phyloP scores from a whole-genome alignment of 1,140 invertebrate species.

The Ceratitis capitata region DNA sequence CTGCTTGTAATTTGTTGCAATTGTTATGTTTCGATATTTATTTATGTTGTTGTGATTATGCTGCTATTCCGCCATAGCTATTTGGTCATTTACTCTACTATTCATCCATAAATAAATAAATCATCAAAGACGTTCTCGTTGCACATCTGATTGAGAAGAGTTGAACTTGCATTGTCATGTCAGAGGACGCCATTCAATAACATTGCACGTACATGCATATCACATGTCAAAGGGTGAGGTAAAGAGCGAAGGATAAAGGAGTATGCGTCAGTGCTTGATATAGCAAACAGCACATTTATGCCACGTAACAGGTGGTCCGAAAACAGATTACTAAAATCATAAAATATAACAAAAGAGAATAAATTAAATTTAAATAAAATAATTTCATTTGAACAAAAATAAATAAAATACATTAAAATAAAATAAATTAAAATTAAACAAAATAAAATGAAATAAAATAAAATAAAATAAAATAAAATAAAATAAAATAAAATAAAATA shows the following conservation, averaged over 20 bases:
- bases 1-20: neutral
- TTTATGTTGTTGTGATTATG: neutral
- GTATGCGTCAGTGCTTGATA: neutral
- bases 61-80: neutral
- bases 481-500: too few relatives aligned
- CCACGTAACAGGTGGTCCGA: neutral
- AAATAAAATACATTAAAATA: too few relatives aligned
- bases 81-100: slow-evolving; percentile 22
- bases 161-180: slow-evolving; percentile 36
- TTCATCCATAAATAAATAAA: slow-evolving; percentile 38
- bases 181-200: slow-evolving; percentile 32
- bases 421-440: too few relatives aligned
- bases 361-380: too few relatives aligned
- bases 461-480: too few relatives aligned
- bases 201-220: too few relatives aligned
- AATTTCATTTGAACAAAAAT: too few relatives aligned
- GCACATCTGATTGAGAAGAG: slow-evolving; percentile 17
- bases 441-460: too few relatives aligned
- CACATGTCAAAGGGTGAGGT: neutral
- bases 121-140: slow-evolving; percentile 33
- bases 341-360: too few relatives aligned
- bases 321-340: too few relatives aligned
- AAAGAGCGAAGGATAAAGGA: neutral
- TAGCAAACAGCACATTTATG: neutral
- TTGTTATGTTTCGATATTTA: neutral